phyloP scores from a whole-genome alignment of 2,113 vertebrate species.

The Dromiciops gliroides region DNA sequence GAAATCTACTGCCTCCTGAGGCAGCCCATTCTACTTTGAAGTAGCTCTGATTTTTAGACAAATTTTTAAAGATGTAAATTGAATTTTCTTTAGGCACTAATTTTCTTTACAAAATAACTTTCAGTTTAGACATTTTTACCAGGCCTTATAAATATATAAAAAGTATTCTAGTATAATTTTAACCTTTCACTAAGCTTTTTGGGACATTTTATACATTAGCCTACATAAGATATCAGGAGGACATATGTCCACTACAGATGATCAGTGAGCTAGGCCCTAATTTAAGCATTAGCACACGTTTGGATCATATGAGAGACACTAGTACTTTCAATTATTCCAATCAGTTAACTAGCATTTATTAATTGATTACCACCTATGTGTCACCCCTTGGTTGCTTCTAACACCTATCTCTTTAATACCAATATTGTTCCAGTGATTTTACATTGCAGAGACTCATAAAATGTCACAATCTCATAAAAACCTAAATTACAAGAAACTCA shows the following conservation, averaged over 20 bases:
- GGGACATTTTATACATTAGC: not conserved
- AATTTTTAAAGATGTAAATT: not conserved
- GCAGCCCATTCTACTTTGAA: not conserved
- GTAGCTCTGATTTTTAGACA: not conserved
- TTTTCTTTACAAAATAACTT: not conserved
- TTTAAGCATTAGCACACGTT: not conserved
- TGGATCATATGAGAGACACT: not conserved
- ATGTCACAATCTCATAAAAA: not conserved
- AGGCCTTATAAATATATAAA: not conserved
- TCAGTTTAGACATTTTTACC: not conserved
- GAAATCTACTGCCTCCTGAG: not conserved
- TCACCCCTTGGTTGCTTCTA: not conserved
- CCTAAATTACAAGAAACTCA: not conserved
- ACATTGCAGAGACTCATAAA: not conserved
- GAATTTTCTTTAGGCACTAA: not conserved
- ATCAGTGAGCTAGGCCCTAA: not conserved
- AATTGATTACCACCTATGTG: not conserved
- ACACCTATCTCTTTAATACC: not conserved
- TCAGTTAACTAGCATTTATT: not conserved
- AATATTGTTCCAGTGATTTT: not conserved
- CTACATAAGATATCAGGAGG: not conserved
- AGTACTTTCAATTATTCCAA: not conserved
- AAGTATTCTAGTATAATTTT: not conserved
- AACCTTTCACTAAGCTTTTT: not conserved
- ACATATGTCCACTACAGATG: not conserved